A percentile compares a stretch with the other conserved stretches of the same genome.
These are phyloP conservation scores for Excalfactoria chinensis DNA, from an alignment of 2,113 vertebrate species.

Conservation along the genomic window DNA sequence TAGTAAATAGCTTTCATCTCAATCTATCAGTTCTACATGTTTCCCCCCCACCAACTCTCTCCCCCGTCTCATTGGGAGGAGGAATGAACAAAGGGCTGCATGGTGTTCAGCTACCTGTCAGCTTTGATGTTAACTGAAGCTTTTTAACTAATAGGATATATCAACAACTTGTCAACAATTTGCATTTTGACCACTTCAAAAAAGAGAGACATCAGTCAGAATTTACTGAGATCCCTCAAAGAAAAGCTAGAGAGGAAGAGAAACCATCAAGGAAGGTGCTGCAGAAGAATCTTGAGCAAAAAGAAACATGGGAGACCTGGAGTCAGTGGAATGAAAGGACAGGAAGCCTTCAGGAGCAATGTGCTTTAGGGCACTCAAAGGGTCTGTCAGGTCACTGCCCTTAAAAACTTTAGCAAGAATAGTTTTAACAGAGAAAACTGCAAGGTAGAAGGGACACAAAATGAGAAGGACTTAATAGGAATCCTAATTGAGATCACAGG, in stretches of 20 bases:
- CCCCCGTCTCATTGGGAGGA: no score
- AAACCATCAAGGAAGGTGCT: not conserved
- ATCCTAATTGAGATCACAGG: not conserved
- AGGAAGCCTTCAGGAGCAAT: not conserved
- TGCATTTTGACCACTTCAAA: not conserved
- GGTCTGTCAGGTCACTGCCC: not conserved
- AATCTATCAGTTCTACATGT: no score
- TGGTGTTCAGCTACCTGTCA: no score
- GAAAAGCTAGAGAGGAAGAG: not conserved
- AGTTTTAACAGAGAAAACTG: not conserved
- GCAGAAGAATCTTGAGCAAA: not conserved
- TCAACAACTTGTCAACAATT: not conserved
- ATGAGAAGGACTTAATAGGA: not conserved
- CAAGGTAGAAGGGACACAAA: not conserved
- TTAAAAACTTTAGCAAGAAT: not conserved
- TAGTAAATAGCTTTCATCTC: no score
- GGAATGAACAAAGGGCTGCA: no score
- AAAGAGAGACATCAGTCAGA: not conserved
- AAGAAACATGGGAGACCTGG: not conserved
- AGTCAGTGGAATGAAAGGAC: not conserved
- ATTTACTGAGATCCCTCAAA: not conserved
- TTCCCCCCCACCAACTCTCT: no score
- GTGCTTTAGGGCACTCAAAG: not conserved
- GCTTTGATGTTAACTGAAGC: not conserved
- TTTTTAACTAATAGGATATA: not conserved